phyloP scores from a whole-genome alignment of 1,140 invertebrate species.

The Saccostrea echinata region DNA sequence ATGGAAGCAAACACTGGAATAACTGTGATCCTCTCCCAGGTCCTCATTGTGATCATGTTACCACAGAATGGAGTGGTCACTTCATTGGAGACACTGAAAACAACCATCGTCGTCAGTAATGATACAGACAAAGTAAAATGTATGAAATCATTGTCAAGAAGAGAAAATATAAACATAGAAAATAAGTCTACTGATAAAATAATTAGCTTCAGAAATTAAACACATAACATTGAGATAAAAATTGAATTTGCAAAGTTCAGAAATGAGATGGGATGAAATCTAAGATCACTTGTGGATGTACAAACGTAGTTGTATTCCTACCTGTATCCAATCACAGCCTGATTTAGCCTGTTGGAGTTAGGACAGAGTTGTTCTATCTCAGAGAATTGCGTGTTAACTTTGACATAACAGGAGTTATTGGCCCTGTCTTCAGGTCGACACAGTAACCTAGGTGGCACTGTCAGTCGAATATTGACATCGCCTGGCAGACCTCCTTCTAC shows the following conservation, averaged over 20 bases:
- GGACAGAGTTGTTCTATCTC: conserved; percentile 57
- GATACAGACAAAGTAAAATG: too few relatives aligned
- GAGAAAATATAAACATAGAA: too few relatives aligned
- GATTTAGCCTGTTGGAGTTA: conserved; percentile 60
- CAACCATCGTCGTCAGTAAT: background rate
- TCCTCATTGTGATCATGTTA: conserved; percentile 45
- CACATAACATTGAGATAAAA: too few relatives aligned
- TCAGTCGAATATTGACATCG: conserved; percentile 48
- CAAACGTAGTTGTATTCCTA: background rate
- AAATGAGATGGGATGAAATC: too few relatives aligned
- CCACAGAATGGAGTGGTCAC: conserved; percentile 51
- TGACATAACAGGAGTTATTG: conserved; percentile 44
- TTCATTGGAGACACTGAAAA: conserved; percentile 1
- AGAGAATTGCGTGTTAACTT: conserved; percentile 47
- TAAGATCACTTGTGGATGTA: too few relatives aligned
- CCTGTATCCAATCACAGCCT: conserved; percentile 59
- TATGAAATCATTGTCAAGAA: too few relatives aligned
- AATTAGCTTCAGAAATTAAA: background rate
- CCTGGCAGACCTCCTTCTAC: conserved; percentile 58
- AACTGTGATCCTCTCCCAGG: conserved; percentile 46
- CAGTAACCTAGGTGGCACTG: conserved; percentile 64
- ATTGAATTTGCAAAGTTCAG: too few relatives aligned
- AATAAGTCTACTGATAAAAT: too few relatives aligned
- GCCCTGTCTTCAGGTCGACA: conserved; percentile 40
- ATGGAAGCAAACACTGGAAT: conserved; percentile 62